Evolutionary conservation across 2,113 vertebrate genomes (phyloP).

Genomic region (Xyrauchen texanus): DNA sequence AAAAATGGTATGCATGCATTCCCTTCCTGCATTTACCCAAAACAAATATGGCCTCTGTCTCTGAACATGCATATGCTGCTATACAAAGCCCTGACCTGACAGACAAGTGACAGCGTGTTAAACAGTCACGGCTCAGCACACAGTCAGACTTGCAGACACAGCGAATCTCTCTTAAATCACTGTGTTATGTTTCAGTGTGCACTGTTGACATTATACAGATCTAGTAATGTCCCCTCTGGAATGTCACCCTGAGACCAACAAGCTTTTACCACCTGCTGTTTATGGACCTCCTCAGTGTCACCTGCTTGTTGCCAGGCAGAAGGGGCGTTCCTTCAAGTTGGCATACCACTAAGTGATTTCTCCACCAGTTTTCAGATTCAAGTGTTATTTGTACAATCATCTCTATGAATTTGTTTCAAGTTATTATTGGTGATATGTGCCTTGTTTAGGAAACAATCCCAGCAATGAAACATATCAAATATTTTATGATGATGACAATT

Average conservation of each 20-base stretch:
- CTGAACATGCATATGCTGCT: neutral
- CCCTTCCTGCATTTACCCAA: too few species aligned
- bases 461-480: too few species aligned
- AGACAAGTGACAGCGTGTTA: neutral
- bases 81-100: neutral
- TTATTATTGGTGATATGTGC: too few species aligned
- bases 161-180: too few species aligned
- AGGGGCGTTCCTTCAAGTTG: neutral
- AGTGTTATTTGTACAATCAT: too few species aligned
- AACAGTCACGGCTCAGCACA: neutral
- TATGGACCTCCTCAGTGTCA: neutral
- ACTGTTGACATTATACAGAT: conserved; percentile 5
- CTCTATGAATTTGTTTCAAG: too few species aligned
- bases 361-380: too few species aligned
- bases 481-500: too few species aligned
- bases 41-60: neutral
- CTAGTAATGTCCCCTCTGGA: too few species aligned
- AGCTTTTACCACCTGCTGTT: neutral
- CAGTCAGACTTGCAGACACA: neutral
- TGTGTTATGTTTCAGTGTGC: neutral
- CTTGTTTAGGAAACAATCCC: too few species aligned
- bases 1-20: neutral
- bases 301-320: neutral
- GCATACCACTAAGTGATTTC: too few species aligned
- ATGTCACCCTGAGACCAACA: neutral